Base-by-base conservation (phyloP, 2,888 invertebrate species). In the Agrochola lychnidis region DNA sequence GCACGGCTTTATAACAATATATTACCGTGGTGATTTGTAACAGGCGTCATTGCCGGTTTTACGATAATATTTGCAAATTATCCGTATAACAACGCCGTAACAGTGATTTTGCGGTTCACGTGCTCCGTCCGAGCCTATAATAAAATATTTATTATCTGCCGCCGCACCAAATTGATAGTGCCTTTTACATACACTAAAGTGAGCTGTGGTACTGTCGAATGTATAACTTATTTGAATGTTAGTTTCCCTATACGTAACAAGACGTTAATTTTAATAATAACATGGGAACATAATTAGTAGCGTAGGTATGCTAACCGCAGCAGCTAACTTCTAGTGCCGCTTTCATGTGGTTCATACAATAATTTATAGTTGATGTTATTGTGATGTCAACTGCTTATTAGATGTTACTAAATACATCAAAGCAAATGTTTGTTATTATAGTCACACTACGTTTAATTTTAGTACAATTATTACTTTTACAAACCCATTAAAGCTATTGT, bases 11-110 rank as follows among this genome's bases (percentile, higher is more conserved):
- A 71, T 72, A 73, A 62, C 70, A 85, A 73, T 75, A 76, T 79
- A 79, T 75, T 69, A 59, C 67, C 53, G 68, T 36, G 42, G 69
- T 80, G 77, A 87, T 87, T 80, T 85, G 76, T 82, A 80, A 80
- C 74, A 76, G 76, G 81, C 77, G 67, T 66, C 76, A 87, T 82
- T 87, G 76, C 69, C 62, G 69, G 73, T 67, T 83, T 79, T 75
- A 88, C 81, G 72, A 77, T 79, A 81, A 76, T 76, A 80, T 81
- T 82, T 82, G 72, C 78, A 86, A 87, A 87, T 83, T 83, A 79
- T 84, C 77, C 68, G 76, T 79, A 70, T 84, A 88, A 86, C 80
- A 82, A 59, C 72, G 76, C 73, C 75, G 78, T 82, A 76, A 84
- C 73, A 79, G 70, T 78, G 78, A 86, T 82, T 82, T 86, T 71